Conservation (phyloP, 1,140 invertebrate species). For the Procambarus virginalis region DNA sequence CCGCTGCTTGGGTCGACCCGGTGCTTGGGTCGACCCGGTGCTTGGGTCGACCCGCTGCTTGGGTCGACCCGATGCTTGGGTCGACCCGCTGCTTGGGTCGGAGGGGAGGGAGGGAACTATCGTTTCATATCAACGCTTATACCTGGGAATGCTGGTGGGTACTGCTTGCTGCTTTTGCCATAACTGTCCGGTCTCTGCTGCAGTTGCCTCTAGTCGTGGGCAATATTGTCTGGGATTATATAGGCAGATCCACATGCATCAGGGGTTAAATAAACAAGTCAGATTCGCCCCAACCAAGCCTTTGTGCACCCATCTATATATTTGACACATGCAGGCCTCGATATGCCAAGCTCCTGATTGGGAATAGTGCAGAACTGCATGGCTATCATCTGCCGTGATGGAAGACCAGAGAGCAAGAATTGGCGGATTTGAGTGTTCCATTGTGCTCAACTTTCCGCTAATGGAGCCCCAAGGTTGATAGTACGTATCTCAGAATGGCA, state of each 20-base stretch:
- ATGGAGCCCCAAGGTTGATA: neutral
- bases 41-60: too few species aligned
- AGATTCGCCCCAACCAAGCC: neutral
- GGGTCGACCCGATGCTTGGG: too few species aligned
- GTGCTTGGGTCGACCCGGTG: too few species aligned
- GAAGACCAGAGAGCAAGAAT: conserved; percentile 1
- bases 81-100: too few species aligned
- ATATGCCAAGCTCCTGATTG: neutral
- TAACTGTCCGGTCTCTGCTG: neutral
- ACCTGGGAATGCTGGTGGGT: too few species aligned
- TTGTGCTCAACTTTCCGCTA: neutral
- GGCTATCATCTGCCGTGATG: conserved; percentile 1
- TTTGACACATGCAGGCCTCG: neutral
- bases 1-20: too few species aligned
- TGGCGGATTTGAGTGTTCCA: neutral
- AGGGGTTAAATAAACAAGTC: neutral
- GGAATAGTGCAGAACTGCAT: neutral
- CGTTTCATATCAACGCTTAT: too few species aligned
- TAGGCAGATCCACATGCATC: neutral
- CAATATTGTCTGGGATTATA: neutral
- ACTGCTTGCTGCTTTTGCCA: too few species aligned
- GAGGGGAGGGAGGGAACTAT: too few species aligned
- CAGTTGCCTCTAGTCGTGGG: neutral
- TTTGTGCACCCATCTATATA: neutral
- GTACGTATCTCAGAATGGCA: neutral